Evolutionary conservation across 2,113 vertebrate genomes (phyloP), one percentile per base, ranked within the genome.

Genomic region (Colinus virginianus): DNA sequence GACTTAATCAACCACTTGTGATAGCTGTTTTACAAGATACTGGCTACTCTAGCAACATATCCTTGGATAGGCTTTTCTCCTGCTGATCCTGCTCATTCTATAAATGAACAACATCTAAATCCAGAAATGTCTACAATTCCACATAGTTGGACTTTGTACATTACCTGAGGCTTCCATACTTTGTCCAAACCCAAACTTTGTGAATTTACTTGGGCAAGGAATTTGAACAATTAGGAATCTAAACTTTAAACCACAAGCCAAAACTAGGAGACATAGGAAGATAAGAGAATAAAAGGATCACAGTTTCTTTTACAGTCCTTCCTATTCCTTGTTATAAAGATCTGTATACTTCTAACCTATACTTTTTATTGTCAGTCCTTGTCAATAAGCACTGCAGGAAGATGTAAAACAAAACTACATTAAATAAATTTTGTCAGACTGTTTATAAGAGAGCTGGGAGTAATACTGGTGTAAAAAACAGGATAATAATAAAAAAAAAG

Each of bases 1-100:
- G 46, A 59, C 30, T 45, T 21, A 55, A 34, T 32, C 14, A 61
- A 38, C 13, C 9, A 36, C 14, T 9, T 43, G 9, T 0, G 0
- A 17, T 4, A 64, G 1, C 7, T 80, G 1, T 77, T 83, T 83
- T 74, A 43, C 43, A 55, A 56, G 11, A 34, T 9, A 15, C 0
- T 74, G 61, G 17, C 42, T 84, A 20, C 7, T 30, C 25, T 67
- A 48, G 32, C 55, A 77, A 38, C 36, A 7, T 36, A 20, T 45
- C 53, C 18, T 59, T 68, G 15, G 15, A 17, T 14, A 87, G 79
- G 13, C 14, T 26, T 80, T 74, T 14, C 10, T 78, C 49, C 58
- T 43, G 4, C n/a, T 84, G 25, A 15, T 48, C 19, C 22, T 66
- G 6, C 13, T 80, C 28, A 77, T 9, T 49, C 25, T 64, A 0